Evolutionary conservation across 2,888 invertebrate species (phyloP), one percentile per base, ranked within the genome.

Genomic region (Epinotia brunnichana): DNA sequence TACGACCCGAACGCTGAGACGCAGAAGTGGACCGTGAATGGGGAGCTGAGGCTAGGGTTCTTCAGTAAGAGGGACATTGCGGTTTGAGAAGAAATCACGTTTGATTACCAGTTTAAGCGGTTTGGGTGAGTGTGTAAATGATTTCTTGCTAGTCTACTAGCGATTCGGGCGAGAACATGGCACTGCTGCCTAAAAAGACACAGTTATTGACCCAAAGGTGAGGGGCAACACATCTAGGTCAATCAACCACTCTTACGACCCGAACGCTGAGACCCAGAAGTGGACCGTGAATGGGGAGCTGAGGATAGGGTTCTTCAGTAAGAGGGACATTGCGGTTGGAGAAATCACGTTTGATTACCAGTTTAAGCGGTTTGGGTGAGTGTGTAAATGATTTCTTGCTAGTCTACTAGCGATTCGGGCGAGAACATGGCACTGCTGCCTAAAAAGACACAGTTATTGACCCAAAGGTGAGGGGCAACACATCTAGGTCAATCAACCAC

Each of bases 281-380:
- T 98, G 98, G 98, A 98, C 97, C 0, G 98, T 98, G 0, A 97
- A 97, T 82, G 98, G 98, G 0, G 98, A 98, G 86, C 90, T 99
- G 59, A 94, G 99, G 77, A 98, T 99, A 80, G 99, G 99, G 0
- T 99, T 99, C 93, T 99, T 99, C 90, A 97, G 98, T 78, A 96
- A 96, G 75, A 94, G 96, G 77, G 95, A 95, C 41, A 97, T 99
- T 73, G 88, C 94, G 64, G 95, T 95, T 0, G 98, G 98, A 0
- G 99, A 99, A 91, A 96, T 99, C 67, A 99, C 99, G 0, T 99
- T 99, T 90, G 99, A 99, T 89, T 99, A 99, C 89, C 97, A 99
- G 90, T 99, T 99, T 89, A 98, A 99, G 89, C 94, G 98, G 83
- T 99, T 99, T 92, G 99, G 98, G 97, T 97, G 89, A 90, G 94